Base-by-base conservation (phyloP, 2,888 invertebrate genomes). In the Eupithecia pulchellata region DNA sequence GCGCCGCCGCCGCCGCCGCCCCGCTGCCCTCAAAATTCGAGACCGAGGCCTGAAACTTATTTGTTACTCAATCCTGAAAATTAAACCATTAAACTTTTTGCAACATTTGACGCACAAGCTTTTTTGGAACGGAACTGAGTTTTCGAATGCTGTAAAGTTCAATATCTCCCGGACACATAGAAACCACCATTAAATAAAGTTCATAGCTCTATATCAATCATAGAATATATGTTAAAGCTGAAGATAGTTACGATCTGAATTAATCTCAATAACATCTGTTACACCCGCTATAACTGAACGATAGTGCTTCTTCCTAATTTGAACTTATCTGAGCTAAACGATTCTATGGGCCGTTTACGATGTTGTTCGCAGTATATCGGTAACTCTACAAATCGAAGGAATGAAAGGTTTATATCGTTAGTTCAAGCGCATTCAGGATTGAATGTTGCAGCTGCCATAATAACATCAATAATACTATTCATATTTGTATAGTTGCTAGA, bases 351-450 rank as follows among this genome's bases (percentile, higher is more conserved):
- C 4, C 61, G 34, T 73, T 73, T 71, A 71, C 52, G 69, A 73
- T 36, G 20, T 32, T 58, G 66, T 42, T 25, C 27, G 57, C n/a
- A 60, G n/a, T 60, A 60, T 42, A 68, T 42, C 64, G 47, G 60
- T 71, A 47, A n/a, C 55, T 64, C 57, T 36, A 64, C 64, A 64
- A 61, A 69, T 69, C 60, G 66, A 29, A 69, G 69, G 65, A 72
- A 73, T 73, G 66, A 69, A 67, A 74, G 68, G 68, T 69, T 63
- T 74, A 73, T 74, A 74, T 72, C 61, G 71, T 71, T 61, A 8
- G 47, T 32, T 8, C 47, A 27, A 52, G 25, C 57, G 11, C 57
- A 62, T 58, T 63, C 29, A 58, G 65, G 34, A 55, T 68, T 68
- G 36, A 52, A 68, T 6, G 8, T 65, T 29, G 34, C 55, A 67